A percentile compares a stretch with the other conserved stretches of the same genome.
phyloP scores from a whole-genome alignment of 2,797 vertebrate species.

The Lutjanus campechanus region DNA sequence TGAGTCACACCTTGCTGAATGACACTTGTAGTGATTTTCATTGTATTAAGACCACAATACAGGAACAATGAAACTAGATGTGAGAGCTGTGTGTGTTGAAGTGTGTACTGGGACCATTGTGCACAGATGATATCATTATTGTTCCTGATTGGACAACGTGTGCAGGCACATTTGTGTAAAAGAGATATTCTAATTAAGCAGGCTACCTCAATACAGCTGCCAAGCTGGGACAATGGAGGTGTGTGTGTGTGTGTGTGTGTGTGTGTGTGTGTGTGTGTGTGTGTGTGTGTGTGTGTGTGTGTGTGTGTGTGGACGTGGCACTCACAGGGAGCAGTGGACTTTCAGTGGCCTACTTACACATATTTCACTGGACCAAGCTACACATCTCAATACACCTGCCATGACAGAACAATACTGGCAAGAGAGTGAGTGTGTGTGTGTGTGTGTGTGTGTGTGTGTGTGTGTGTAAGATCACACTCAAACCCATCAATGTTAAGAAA shows the following conservation, averaged over 20 bases:
- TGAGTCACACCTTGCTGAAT: slow-evolving; percentile 41
- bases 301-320: slow-evolving; percentile 3
- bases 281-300: slow-evolving; percentile 21
- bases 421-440: neutral
- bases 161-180: slow-evolving; percentile 47
- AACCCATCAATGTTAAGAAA: neutral
- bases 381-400: slow-evolving; percentile 42
- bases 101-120: slow-evolving; percentile 19
- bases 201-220: slow-evolving; percentile 46
- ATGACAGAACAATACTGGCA: slow-evolving; percentile 47
- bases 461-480: neutral
- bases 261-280: slow-evolving; percentile 4
- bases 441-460: neutral
- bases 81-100: slow-evolving; percentile 30
- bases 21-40: slow-evolving; percentile 43
- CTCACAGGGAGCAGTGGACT: slow-evolving; percentile 38
- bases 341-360: slow-evolving; percentile 51
- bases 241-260: slow-evolving; percentile 20
- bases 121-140: slow-evolving; percentile 53
- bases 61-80: slow-evolving; percentile 38
- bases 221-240: slow-evolving; percentile 49
- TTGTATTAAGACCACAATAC: slow-evolving; percentile 45
- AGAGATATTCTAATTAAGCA: slow-evolving; percentile 58
- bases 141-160: slow-evolving; percentile 41
- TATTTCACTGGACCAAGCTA: slow-evolving; percentile 32